Evolutionary conservation across 2,888 invertebrate genomes (phyloP).

Genomic region (Chloromyia formosa): DNA sequence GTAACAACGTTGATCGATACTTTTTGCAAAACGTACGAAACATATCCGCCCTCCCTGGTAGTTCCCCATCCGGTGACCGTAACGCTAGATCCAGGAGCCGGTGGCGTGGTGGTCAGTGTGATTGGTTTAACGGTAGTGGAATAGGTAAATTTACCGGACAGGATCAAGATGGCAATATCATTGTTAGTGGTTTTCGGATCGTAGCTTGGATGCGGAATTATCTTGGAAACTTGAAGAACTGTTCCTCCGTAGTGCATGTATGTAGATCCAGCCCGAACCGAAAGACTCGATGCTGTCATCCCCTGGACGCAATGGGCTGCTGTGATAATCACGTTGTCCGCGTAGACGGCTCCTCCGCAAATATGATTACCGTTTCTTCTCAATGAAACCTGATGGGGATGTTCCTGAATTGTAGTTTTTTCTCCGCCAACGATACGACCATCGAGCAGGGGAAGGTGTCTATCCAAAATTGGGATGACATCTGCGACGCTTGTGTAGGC

Average conservation of each 20-base stretch:
- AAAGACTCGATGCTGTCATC: constrained; percentile 46
- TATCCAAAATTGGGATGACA: not conserved
- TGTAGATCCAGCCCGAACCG: constrained; percentile 55
- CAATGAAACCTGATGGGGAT: constrained; percentile 59
- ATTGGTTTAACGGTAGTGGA: constrained; percentile 68
- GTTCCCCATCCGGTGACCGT: constrained; percentile 59
- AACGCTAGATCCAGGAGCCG: constrained; percentile 53
- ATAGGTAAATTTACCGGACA: constrained; percentile 66
- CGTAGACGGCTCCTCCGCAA: constrained; percentile 56
- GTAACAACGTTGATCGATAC: constrained; percentile 55
- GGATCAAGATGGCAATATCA: constrained; percentile 69
- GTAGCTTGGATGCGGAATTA: constrained; percentile 68
- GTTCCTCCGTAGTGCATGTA: constrained; percentile 50
- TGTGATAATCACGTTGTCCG: constrained; percentile 52
- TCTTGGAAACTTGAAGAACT: constrained; percentile 64
- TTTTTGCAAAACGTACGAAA: constrained; percentile 54
- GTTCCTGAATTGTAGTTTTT: constrained; percentile 51
- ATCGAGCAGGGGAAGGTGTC: constrained; percentile 29
- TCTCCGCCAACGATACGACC: constrained; percentile 50
- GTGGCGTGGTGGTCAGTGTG: constrained; percentile 67
- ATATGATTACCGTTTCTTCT: constrained; percentile 55
- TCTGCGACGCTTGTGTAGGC: constrained; percentile 53
- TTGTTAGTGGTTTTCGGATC: constrained; percentile 66
- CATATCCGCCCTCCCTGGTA: constrained; percentile 48
- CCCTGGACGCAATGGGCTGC: constrained; percentile 57